phyloP scores from a whole-genome alignment of 2,888 invertebrate genomes.

The Cerceris rybyensis region DNA sequence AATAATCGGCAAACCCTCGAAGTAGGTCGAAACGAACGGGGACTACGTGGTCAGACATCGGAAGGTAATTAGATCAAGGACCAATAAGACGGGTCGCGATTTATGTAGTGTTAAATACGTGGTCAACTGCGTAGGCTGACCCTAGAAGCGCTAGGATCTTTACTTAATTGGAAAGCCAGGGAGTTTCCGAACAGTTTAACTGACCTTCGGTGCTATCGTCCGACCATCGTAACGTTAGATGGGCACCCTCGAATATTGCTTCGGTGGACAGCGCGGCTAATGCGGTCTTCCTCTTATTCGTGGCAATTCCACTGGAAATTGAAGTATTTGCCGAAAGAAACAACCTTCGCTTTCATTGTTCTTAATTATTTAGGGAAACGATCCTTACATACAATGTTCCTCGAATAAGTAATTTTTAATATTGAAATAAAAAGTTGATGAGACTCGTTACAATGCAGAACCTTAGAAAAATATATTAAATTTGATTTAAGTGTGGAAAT shows the following conservation, averaged over 20 bases:
- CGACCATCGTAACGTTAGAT: conserved; percentile 60
- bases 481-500: too few relatives aligned
- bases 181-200: conserved; percentile 82
- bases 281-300: conserved; percentile 40
- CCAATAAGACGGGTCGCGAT: conserved; percentile 76
- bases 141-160: conserved; percentile 76
- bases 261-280: conserved; percentile 53
- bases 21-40: conserved; percentile 54
- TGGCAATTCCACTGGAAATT: conserved; percentile 37
- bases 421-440: too few relatives aligned
- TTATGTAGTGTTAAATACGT: conserved; percentile 82
- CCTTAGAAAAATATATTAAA: too few relatives aligned
- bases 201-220: conserved; percentile 77
- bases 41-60: conserved; percentile 59
- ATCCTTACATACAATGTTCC: too few relatives aligned
- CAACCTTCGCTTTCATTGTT: not conserved
- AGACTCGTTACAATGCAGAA: too few relatives aligned
- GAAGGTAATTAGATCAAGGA: conserved; percentile 77
- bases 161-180: conserved; percentile 81
- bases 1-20: conserved; percentile 41
- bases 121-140: conserved; percentile 74
- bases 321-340: conserved; percentile 27
- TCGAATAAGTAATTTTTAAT: too few relatives aligned
- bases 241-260: conserved; percentile 64
- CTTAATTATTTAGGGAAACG: too few relatives aligned